These are phyloP conservation scores for Pegoplata infirma DNA, from an alignment of 2,888 invertebrate genomes.

Conservation along the genomic window DNA sequence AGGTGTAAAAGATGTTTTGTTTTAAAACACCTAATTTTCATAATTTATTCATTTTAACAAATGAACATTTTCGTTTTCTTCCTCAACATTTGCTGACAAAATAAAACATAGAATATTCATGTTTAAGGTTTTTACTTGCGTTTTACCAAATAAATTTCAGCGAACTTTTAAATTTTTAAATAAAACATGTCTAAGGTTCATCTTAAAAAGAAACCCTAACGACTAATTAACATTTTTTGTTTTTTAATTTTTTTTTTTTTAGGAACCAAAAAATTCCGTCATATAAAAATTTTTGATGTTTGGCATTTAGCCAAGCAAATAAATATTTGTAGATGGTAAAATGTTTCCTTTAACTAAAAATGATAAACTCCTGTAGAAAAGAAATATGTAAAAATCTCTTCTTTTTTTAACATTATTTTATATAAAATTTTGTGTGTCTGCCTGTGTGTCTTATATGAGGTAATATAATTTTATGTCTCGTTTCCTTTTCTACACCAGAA, in stretches of 20 bases:
- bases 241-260: no score
- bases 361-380: not conserved
- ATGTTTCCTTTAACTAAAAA: not conserved
- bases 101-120: conserved; percentile 17
- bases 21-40: conserved; percentile 22
- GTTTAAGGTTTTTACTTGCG: not conserved
- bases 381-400: not conserved
- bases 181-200: not conserved
- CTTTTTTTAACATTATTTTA: no score
- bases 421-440: not conserved
- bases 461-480: not conserved
- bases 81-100: not conserved
- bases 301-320: conserved; percentile 11
- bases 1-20: conserved; percentile 23
- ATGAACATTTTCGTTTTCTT: conserved; percentile 36
- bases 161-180: not conserved
- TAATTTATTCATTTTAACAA: conserved; percentile 55
- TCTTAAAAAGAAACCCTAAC: not conserved
- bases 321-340: not conserved
- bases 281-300: conserved; percentile 9
- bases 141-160: not conserved
- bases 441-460: not conserved
- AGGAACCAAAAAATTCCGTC: conserved; percentile 1
- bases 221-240: conserved; percentile 43
- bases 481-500: not conserved